Evolutionary conservation across 2,797 vertebrate species (phyloP), one percentile per base, ranked within the genome.

Genomic region (Acipenser transmontanus): DNA sequence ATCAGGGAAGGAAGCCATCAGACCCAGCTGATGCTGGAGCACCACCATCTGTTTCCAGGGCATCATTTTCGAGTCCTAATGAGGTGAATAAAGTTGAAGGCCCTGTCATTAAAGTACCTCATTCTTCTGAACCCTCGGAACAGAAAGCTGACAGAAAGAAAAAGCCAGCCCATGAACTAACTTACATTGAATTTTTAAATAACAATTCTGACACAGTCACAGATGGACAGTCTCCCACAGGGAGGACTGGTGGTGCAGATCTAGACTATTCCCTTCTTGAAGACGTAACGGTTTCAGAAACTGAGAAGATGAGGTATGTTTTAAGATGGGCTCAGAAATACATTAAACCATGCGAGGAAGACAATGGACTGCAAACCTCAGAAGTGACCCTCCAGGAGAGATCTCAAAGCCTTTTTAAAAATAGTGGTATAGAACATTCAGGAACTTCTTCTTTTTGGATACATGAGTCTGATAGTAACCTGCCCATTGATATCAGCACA

Each of bases 261-360:
- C 73, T 76, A 63, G 66, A 76, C 67, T 66, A 77, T 65, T 62
- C 57, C 13, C 52, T 76, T 7, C 57, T 82, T 47, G 66, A 76
- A 50, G 75, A 78, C 72, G 66, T 64, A 2, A 62, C 67, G 51
- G 59, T 83, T 51, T 83, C 81, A 52, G 78, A 90, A 72, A 78
- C 72, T 65, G 78, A 85, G 73, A 92, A 86, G 72, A 78, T 91
- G 13, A 71, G 70, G 10, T 74, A 80, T 66, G 81, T 81, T 54
- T 69, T 86, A 69, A 74, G 74, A 7, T 88, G 82, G 86, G 81
- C 84, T 70, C 74, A 84, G 62, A 73, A 74, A 13, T 84, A 87
- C 68, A 72, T 79, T 1, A 62, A 69, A 11, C 76, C 64, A 6
- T 60, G 49, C 49, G 62, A 70, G 61, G 71, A 71, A 14, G 48